These are phyloP conservation scores for Lampris incognitus DNA, from an alignment of 2,113 vertebrate genomes.

Conservation along the genomic window DNA sequence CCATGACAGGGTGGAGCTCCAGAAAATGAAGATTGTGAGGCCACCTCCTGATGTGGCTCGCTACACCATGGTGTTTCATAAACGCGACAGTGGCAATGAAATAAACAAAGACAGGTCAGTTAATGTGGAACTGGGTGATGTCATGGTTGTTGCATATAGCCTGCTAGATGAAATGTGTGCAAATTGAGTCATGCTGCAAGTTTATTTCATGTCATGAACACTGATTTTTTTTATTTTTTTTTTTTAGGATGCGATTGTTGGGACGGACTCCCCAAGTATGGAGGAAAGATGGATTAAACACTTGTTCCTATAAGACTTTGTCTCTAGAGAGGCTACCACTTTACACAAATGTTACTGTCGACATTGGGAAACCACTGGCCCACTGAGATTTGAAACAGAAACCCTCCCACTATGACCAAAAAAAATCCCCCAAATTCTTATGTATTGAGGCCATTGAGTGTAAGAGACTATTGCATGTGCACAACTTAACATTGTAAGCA, in stretches of 20 bases:
- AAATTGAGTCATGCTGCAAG: neutral
- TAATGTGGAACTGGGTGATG: neutral
- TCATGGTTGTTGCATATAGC: neutral
- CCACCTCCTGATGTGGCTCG: slow-evolving; percentile 86
- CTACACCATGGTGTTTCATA: slow-evolving; percentile 97
- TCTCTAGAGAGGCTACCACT: slow-evolving; percentile 86
- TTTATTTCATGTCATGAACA: neutral
- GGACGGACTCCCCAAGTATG: slow-evolving; percentile 84
- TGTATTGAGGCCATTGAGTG: slow-evolving; percentile 9
- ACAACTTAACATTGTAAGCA: slow-evolving; percentile 9
- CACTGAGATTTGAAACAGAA: slow-evolving; percentile 50
- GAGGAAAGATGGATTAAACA: slow-evolving; percentile 91
- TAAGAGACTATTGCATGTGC: slow-evolving; percentile 6
- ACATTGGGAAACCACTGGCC: slow-evolving; percentile 80
- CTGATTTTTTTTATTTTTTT: neutral
- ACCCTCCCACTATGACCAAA: slow-evolving; percentile 40
- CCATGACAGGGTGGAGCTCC: slow-evolving; percentile 87
- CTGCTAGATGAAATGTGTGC: neutral
- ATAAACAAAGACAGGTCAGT: slow-evolving; percentile 89
- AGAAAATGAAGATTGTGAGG: slow-evolving; percentile 89
- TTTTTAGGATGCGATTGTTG: slow-evolving; percentile 89
- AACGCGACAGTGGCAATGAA: slow-evolving; percentile 91
- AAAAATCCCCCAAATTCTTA: slow-evolving; percentile 6
- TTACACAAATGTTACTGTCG: slow-evolving; percentile 92
- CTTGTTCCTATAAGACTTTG: slow-evolving; percentile 88